Evolutionary conservation across 2,113 vertebrate genomes (phyloP).

Genomic region (Lonchura striata): DNA sequence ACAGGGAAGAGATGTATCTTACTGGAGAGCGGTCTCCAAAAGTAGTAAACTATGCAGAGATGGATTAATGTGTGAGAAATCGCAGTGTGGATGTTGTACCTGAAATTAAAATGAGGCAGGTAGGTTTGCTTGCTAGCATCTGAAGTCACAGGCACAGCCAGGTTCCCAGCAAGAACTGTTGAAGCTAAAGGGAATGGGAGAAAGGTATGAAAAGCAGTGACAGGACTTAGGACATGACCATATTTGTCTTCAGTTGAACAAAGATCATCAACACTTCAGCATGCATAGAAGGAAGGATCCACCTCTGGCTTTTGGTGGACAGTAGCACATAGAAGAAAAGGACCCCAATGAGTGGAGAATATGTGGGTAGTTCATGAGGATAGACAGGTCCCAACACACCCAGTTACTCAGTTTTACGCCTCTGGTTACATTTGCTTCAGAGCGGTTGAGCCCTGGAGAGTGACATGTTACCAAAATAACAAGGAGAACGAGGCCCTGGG

Average conservation of each 20-base stretch:
- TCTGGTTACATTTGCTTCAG: background rate
- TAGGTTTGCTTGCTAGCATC: background rate
- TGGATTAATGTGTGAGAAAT: background rate
- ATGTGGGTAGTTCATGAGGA: background rate
- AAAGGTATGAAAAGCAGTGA: background rate
- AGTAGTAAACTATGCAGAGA: background rate
- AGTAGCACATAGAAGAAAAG: background rate
- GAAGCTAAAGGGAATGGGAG: background rate
- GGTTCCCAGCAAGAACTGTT: background rate
- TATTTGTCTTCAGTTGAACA: background rate
- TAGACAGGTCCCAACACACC: background rate
- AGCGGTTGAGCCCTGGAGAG: background rate
- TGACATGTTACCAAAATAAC: background rate
- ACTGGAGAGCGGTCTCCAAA: background rate
- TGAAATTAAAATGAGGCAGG: background rate
- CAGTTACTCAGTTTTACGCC: background rate
- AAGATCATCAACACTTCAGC: background rate
- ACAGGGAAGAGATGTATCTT: background rate
- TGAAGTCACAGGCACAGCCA: background rate
- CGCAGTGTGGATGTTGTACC: fast-evolving
- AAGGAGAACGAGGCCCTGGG: background rate
- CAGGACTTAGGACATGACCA: fast-evolving
- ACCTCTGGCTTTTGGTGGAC: background rate
- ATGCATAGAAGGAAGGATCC: background rate
- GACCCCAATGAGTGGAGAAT: background rate